These are phyloP conservation scores for Nycticryphes semicollaris DNA, from an alignment of 2,113 vertebrate genomes.

Conservation along the genomic window DNA sequence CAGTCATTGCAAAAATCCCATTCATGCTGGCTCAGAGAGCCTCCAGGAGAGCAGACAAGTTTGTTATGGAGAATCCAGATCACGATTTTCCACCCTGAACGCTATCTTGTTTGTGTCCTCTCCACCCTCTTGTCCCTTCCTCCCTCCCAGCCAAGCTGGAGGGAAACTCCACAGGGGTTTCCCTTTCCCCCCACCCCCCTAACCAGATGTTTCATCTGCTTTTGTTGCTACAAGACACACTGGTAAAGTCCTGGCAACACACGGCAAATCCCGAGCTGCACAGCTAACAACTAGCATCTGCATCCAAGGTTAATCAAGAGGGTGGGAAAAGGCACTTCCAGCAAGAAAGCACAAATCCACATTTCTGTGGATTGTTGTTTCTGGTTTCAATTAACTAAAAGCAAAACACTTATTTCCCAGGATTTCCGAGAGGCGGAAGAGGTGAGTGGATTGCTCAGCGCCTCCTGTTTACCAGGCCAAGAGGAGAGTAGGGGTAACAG, in stretches of 20 bases:
- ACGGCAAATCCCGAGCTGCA: not conserved
- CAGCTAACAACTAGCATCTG: not conserved
- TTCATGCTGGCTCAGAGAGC: fast-evolving
- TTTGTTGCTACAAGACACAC: not conserved
- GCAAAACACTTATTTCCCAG: conserved; percentile 1
- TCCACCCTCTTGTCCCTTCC: not conserved
- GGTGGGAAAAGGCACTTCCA: not conserved
- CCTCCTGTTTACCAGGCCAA: conserved; percentile 2
- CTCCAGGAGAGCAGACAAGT: not conserved
- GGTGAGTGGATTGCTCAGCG: not conserved
- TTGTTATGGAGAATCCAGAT: not conserved
- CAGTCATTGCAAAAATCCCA: not conserved
- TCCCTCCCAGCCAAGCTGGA: not conserved
- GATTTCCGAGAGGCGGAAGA: conserved; percentile 30
- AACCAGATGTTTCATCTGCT: not conserved
- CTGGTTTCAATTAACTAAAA: too few species aligned
- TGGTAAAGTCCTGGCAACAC: not conserved
- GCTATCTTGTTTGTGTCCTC: not conserved
- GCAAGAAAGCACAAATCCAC: not conserved
- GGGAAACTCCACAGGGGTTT: not conserved
- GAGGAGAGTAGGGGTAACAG: not conserved
- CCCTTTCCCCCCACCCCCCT: not conserved
- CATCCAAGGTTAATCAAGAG: conserved; percentile 9
- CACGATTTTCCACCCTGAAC: not conserved
- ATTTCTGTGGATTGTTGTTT: conserved; percentile 23